These are phyloP conservation scores for Ditula angustiorana DNA, from an alignment of 2,888 invertebrate genomes.

Conservation along the genomic window DNA sequence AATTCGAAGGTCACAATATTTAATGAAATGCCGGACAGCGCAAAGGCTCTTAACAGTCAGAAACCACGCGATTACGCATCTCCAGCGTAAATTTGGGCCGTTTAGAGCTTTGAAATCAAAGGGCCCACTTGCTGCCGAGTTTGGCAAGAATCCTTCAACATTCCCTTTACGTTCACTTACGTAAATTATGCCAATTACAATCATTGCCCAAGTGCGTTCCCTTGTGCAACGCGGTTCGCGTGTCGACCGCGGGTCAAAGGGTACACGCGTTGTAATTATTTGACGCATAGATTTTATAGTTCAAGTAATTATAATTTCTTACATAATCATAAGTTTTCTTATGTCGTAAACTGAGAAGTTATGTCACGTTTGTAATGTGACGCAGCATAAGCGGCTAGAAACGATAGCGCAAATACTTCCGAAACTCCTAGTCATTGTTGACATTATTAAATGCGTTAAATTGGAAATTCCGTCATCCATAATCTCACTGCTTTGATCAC, in stretches of 20 bases:
- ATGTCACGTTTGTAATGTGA: neutral
- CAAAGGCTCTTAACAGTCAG: neutral
- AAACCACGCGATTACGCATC: neutral
- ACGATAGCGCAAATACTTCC: neutral
- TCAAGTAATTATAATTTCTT: conserved; percentile 16
- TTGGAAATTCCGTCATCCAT: neutral
- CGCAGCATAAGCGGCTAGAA: conserved; percentile 7
- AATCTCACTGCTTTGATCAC: neutral
- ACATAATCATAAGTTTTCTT: neutral
- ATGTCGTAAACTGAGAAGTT: neutral
- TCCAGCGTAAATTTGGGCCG: neutral
- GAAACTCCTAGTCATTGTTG: conserved; percentile 6
- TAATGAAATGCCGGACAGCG: no score
- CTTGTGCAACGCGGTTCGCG: conserved; percentile 28
- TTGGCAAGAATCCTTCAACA: conserved; percentile 7
- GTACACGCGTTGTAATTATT: conserved; percentile 4
- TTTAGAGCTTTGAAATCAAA: neutral
- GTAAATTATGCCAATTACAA: conserved; percentile 29
- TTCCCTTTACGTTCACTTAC: conserved; percentile 24
- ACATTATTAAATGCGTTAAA: neutral
- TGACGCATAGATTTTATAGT: conserved; percentile 5
- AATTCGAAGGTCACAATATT: no score
- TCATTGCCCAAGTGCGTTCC: conserved; percentile 31
- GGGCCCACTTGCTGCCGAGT: neutral
- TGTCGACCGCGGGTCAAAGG: conserved; percentile 28